Evolutionary conservation across 2,113 vertebrate species (phyloP), one percentile per base, ranked within the genome.

Genomic region (Tetrao urogallus): DNA sequence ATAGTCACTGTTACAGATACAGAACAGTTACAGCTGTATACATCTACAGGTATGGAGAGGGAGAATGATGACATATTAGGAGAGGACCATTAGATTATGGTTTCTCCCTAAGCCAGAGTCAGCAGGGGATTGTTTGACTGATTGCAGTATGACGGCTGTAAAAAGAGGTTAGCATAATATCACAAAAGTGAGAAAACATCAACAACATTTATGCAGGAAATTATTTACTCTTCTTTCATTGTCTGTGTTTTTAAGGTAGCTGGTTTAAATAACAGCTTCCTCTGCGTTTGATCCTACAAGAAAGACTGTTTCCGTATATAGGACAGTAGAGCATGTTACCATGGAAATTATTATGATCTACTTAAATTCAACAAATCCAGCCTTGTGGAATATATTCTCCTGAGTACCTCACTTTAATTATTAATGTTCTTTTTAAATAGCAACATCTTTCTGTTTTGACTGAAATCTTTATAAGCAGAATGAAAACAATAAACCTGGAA

Each of bases 241-340:
- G 21, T 38, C 77, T 56, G 72, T 58, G 30, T 18, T 88, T 89
- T 91, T 75, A 89, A 88, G 60, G 42, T 50, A 20, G 27, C 89
- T 56, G 16, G 21, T 94, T 88, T 86, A 81, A 94, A 47, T 50
- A 91, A 32, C 65, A 92, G 65, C 61, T 88, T 91, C 74, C 57
- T 88, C 82, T 61, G 72, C 34, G 45, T 73, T 42, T 80, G 56
- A 84, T 83, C 57, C 73, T 52, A 67, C 54, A 90, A 91, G 57
- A 80, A 67, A 92, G 22, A 65, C 48, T 30, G 40, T 50, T 77
- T 71, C 93, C 65, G 42, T 86, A 94, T 94, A 78, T 91, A 96
- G 96, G 91, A 91, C 96, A 91, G 90, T 58, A 90, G 45, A 82
- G 52, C 38, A 24, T 78, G 96, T 97, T 97, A 92, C 94, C 88